Evolutionary conservation across 2,113 vertebrate species (phyloP).

Genomic region (Struthidea cinerea): DNA sequence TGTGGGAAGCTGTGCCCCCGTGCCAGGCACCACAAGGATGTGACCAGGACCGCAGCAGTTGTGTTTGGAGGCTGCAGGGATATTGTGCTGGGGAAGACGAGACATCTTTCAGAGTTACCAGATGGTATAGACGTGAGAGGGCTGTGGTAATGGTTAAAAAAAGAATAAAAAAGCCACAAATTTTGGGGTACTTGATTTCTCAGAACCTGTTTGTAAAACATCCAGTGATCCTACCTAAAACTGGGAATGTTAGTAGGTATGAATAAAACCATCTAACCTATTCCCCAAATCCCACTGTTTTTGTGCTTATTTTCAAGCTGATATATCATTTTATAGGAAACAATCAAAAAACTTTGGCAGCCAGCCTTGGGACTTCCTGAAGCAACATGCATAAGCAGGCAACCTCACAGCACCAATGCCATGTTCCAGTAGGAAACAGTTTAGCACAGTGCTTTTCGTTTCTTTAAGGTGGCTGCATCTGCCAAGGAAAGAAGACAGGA

Average conservation of each 20-base stretch:
- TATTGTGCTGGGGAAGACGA: fast-evolving
- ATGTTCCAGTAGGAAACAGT: neutral
- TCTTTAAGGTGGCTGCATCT: neutral
- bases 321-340: constrained; percentile 13
- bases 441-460: neutral
- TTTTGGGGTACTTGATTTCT: neutral
- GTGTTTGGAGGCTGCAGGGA: neutral
- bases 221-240: neutral
- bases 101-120: neutral
- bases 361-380: neutral
- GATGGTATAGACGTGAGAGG: neutral
- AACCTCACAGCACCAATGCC: neutral
- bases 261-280: neutral
- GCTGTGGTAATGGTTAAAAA: neutral
- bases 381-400: neutral
- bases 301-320: neutral
- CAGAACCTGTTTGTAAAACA: neutral
- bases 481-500: neutral
- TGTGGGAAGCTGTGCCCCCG: neutral
- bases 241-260: neutral
- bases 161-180: neutral
- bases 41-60: fast-evolving
- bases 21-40: fast-evolving
- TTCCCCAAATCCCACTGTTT: neutral
- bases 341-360: neutral